Percentiles rank a stretch among this genome's conserved stretches.
Conservation (phyloP, 2,797 vertebrate genomes). For the Scomberomorus guttatus region DNA sequence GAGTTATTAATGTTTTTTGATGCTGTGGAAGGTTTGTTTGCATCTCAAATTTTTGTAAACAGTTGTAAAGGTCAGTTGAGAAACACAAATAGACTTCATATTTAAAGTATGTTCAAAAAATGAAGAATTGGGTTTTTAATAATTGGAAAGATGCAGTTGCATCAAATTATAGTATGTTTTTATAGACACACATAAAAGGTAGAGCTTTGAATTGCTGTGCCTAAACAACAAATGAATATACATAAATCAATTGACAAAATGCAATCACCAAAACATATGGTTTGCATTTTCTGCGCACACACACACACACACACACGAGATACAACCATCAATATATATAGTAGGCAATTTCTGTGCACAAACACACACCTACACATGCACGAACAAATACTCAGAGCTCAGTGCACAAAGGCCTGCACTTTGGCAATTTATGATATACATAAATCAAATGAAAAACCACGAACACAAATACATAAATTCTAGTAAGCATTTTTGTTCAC, state of each 20-base stretch:
- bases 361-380: neutral
- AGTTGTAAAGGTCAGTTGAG: neutral
- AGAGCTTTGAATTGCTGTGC: slow-evolving; percentile 14
- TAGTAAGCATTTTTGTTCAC: neutral
- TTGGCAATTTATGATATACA: slow-evolving; percentile 16
- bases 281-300: slow-evolving; percentile 44
- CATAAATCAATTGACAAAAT: slow-evolving; percentile 65
- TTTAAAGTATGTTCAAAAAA: neutral
- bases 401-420: neutral
- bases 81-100: neutral
- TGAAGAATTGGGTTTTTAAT: neutral
- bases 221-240: slow-evolving; percentile 40
- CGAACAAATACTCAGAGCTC: neutral
- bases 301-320: neutral
- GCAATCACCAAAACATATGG: slow-evolving; percentile 52
- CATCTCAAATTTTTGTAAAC: neutral
- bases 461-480: slow-evolving; percentile 21
- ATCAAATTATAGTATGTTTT: slow-evolving; percentile 9
- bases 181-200: slow-evolving; percentile 7
- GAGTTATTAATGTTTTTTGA: neutral
- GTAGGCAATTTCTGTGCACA: slow-evolving; percentile 47
- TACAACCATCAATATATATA: slow-evolving; percentile 33
- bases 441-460: slow-evolving; percentile 37
- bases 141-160: slow-evolving; percentile 3
- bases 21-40: slow-evolving; percentile 1